Base-by-base conservation (phyloP, 2,888 invertebrate genomes). In the Dynastes grantii region DNA sequence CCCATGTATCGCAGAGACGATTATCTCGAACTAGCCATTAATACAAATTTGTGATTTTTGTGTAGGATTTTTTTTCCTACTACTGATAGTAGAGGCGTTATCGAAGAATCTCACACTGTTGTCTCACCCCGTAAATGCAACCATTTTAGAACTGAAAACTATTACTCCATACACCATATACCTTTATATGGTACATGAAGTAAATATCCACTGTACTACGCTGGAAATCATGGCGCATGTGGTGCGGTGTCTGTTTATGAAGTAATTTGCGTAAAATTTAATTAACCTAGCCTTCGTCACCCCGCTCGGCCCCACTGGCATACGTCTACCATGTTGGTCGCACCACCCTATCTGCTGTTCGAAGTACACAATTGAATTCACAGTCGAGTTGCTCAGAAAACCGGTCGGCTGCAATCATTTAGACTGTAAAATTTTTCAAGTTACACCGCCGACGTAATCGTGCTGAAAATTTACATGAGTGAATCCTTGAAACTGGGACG, bases 381-480 rank as follows among this genome's bases (percentile, higher is more conserved):
- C 68, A 29, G 51, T 22, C 29, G 68, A 68, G 51, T 68, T 68
- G 29, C 29, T 27, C 51, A 53, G 68, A 68, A 68, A 68, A 68
- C 51, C 51, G 29, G 13, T 9, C 67, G 22, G 27, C 27, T 49
- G 68, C 51, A 68, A 68, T 68, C 51, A 68, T 68, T 68, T 68
- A 68, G 68, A 68, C 68, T 53, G 68, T 51, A 51, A 68, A 68
- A 68, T 68, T 68, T 68, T 68, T 51, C 68, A 51, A 68, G 53
- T 68, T 68, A 27, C 51, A 68, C 51, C 27, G 22, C 27, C 51
- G 29, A 13, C 16, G 68, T 51, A 68, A 68, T 68, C 68, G 68
- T 13, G 68, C 11, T 51, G 68, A 68, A 68, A 68, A 68, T 68
- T 68, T 68, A 49, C 68, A 49, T 51, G 51, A 68, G 51, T 29